Base-by-base conservation (phyloP, 2,888 invertebrate species). In the Iselma pallidipennis region DNA sequence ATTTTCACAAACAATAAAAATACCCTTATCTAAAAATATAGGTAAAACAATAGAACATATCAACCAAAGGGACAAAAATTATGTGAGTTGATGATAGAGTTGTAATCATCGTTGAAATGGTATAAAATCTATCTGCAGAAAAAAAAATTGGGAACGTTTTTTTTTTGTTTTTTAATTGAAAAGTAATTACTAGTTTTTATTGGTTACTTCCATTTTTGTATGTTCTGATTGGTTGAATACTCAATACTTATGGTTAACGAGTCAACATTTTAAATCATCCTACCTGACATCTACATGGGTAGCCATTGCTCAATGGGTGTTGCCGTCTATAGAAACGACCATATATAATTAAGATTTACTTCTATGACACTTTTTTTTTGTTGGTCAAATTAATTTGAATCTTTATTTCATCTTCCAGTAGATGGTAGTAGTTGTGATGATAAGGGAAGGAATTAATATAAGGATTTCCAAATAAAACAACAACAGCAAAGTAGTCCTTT, bases 341-440 rank as follows among this genome's bases (percentile, higher is more conserved):
- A 16, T 6, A 37, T n/a, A n/a, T 37, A 7, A 16, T 37, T 16
- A 6, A 16, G 16, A 37, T 16, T 37, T 37, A 37, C 16, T 16
- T 16, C 7, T 3, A 29, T 16, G 16, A 16, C 37, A 16, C 16
- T 7, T 37, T 6, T 16, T 19, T 16, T 16, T 3, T 16, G n/a
- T n/a, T n/a, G n/a, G n/a, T 37, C 2, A 16, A 7, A 9, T 16
- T 37, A 9, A 37, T 37, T 37, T 16, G 19, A 37, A 37, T 37
- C 6, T 7, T 9, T 7, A 16, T 37, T 16, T n/a, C n/a, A n/a
- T n/a, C n/a, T 37, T 45, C 33, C 67, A 52, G 63, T 57, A 73
- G 73, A 73, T 71, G 73, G 73, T 61, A 62, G 57, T 61, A 65
- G 59, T 10, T 12, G 10, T 31, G n/a, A 29, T 25, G 37, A 26